Evolutionary conservation across 1,140 invertebrate species (phyloP).

Genomic region (Platyscapa corneri): DNA sequence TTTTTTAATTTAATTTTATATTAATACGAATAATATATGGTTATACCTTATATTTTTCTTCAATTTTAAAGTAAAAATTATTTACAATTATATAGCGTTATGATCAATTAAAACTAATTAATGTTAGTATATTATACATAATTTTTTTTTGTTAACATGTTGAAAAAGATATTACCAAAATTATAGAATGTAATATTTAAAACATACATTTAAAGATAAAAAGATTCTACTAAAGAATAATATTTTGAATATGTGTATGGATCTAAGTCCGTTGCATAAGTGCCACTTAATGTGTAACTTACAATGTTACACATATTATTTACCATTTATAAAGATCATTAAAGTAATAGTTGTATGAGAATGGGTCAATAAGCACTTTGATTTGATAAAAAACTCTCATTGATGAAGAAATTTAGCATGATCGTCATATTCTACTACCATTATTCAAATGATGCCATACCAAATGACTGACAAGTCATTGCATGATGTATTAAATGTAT

Average conservation of each 20-base stretch:
- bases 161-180: not conserved
- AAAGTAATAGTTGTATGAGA: not conserved
- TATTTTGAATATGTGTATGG: not conserved
- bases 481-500: too few relatives aligned
- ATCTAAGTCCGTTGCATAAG: constrained; percentile 1
- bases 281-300: not conserved
- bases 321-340: not conserved
- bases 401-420: too few relatives aligned
- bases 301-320: not conserved
- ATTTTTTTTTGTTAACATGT: not conserved
- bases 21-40: not conserved
- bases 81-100: not conserved
- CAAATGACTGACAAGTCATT: too few relatives aligned
- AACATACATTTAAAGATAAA: not conserved
- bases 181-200: not conserved
- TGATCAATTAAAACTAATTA: not conserved
- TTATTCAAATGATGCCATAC: too few relatives aligned
- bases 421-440: too few relatives aligned
- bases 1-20: not conserved
- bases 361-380: too few relatives aligned
- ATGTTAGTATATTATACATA: not conserved
- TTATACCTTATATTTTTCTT: not conserved
- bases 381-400: too few relatives aligned
- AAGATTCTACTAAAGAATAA: constrained; percentile 37
- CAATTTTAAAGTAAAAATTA: not conserved